Evolutionary conservation across 2,888 invertebrate genomes (phyloP).

Genomic region (Platypus cylindrus): DNA sequence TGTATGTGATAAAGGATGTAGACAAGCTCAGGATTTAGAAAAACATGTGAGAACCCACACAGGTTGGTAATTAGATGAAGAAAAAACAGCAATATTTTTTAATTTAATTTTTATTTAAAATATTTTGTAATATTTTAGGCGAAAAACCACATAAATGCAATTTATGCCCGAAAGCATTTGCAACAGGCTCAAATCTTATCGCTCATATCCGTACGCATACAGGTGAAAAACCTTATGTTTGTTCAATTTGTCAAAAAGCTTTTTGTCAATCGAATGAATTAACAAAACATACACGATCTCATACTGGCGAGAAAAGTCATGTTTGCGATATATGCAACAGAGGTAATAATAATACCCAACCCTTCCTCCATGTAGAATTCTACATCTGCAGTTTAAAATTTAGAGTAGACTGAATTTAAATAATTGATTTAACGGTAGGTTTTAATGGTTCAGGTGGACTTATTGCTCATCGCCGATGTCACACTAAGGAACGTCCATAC

Average conservation of each 20-base stretch:
- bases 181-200: conserved; percentile 37
- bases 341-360: too few relatives aligned
- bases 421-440: conserved; percentile 21
- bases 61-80: too few relatives aligned
- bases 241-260: conserved; percentile 35
- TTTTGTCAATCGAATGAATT: conserved; percentile 37
- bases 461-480: conserved; percentile 31
- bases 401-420: too few relatives aligned
- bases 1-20: conserved; percentile 35
- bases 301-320: conserved; percentile 38
- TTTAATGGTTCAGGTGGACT: conserved; percentile 35
- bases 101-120: background rate
- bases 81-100: background rate
- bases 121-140: conserved; percentile 21
- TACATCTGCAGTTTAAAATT: too few relatives aligned
- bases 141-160: conserved; percentile 36
- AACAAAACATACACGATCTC: conserved; percentile 36
- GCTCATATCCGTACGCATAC: conserved; percentile 37
- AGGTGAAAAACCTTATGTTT: conserved; percentile 36
- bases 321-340: conserved; percentile 36
- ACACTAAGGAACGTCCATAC: conserved; percentile 34
- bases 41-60: conserved; percentile 39
- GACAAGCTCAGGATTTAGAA: conserved; percentile 37
- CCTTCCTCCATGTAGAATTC: too few relatives aligned
- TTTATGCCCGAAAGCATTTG: conserved; percentile 35